Conservation (phyloP, 2,797 vertebrate genomes). For the Clarias platycephalus region DNA sequence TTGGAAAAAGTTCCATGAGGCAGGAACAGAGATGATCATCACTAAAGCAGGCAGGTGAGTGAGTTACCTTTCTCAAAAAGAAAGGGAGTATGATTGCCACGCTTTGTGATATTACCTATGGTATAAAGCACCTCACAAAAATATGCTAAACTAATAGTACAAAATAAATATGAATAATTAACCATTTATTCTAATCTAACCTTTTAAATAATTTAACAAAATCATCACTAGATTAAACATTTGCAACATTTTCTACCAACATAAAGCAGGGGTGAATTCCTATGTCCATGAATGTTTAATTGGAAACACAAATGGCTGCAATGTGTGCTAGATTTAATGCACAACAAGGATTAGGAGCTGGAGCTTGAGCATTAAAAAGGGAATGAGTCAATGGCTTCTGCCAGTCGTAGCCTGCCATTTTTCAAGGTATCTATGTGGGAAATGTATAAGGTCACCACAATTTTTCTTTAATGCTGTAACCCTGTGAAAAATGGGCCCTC, state of each 20-base stretch:
- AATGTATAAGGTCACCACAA: conserved; percentile 73
- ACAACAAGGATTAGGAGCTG: conserved; percentile 71
- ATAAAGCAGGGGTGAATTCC: conserved; percentile 55
- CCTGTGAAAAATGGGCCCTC: conserved; percentile 70
- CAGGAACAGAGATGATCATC: conserved; percentile 98
- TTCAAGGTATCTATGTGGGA: conserved; percentile 64
- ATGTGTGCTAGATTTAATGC: conserved; percentile 74
- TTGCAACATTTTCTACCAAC: conserved; percentile 19
- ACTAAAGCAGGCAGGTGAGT: conserved; percentile 96
- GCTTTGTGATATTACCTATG: background rate
- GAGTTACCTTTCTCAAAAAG: background rate
- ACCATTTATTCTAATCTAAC: background rate
- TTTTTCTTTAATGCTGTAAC: conserved; percentile 72
- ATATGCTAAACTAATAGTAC: background rate
- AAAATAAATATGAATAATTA: conserved; percentile 15
- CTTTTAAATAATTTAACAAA: background rate
- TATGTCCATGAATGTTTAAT: conserved; percentile 65
- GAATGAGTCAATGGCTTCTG: conserved; percentile 68
- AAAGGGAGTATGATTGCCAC: background rate
- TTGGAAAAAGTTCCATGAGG: conserved; percentile 98
- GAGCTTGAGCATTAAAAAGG: conserved; percentile 76
- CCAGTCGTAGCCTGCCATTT: conserved; percentile 67
- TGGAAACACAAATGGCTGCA: conserved; percentile 76
- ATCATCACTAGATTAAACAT: conserved; percentile 1
- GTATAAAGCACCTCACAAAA: background rate